Evolutionary conservation across 92 coral and sea anemone genomes (phyloP), one percentile per base, ranked within the genome.

Genomic region (Porites divaricata): DNA sequence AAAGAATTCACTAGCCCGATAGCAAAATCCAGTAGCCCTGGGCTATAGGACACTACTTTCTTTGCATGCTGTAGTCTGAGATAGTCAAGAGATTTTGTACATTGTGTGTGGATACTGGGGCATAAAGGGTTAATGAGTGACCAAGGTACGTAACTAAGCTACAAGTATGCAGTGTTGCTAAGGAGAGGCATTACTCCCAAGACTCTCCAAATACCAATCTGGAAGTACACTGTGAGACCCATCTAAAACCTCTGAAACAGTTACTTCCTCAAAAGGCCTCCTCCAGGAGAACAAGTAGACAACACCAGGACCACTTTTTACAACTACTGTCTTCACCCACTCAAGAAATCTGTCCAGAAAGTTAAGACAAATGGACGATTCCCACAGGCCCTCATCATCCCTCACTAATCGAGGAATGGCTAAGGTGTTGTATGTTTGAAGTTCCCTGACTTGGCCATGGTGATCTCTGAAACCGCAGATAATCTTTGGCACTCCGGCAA

Each of bases 401-500:
- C 92, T 79, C 9, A 92, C 96, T 48, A 89, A 51, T 24, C 94
- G 79, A 41, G 99, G 99, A 25, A 96, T 96, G 48, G 93, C 95
- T 63, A 96, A 84, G 3, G 99, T 96, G 88, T 91, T 94, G 91
- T 87, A 96, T 45, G 98, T 91, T 81, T 92, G 98, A 25, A 96
- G 92, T 88, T 92, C 86, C 67, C 89, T 86, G 23, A 96, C 99
- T 19, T 63, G 62, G 25, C 99, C 95, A 64, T 91, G 62, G 80
- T 96, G 95, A 79, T 96, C 89, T 63, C 98, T 93, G 84, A 87
- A 95, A 24, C 99, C 99, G 72, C 98, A 90, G 49, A 96, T 90
- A 69, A 96, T 90, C 87, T 96, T 96, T 45, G 98, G 99, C 2
- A 96, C 85, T 15, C 99, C 99, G 9, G 98, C 99, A 35, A 96